phyloP scores from a whole-genome alignment of 2,888 invertebrate genomes.

The Dinocampus coccinellae region DNA sequence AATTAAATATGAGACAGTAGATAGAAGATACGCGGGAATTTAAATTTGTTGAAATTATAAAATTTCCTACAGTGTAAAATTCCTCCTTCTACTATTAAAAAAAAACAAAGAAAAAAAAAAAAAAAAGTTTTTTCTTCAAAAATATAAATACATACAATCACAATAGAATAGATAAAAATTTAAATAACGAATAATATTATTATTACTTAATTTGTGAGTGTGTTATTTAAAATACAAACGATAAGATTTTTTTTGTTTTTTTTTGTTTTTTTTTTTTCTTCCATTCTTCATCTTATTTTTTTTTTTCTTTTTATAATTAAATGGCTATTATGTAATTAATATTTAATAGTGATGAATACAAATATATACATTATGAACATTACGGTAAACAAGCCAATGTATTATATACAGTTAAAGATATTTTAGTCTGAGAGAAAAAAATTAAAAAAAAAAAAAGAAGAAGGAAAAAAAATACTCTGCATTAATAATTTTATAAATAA shows the following conservation, averaged over 20 bases:
- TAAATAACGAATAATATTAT: conserved; percentile 1
- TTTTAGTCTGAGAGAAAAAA: neutral
- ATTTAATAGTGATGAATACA: too few relatives aligned
- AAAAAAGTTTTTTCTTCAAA: too few relatives aligned
- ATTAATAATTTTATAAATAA: conserved; percentile 16
- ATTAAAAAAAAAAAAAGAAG: too few relatives aligned
- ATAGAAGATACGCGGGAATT: neutral
- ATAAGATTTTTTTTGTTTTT: neutral
- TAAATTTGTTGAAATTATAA: neutral
- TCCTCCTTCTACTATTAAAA: neutral
- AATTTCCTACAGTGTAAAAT: neutral
- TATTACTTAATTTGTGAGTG: neutral
- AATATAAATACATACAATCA: neutral
- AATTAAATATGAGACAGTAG: conserved; percentile 11
- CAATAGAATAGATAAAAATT: neutral
- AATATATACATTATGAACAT: too few relatives aligned
- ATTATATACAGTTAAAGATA: neutral
- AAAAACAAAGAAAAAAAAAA: too few relatives aligned
- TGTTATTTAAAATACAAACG: neutral
- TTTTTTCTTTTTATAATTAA: too few relatives aligned
- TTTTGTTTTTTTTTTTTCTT: neutral
- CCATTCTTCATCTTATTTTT: neutral
- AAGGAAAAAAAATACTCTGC: too few relatives aligned
- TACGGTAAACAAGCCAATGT: neutral
- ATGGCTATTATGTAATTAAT: too few relatives aligned